Percentiles rank a stretch among this genome's conserved stretches.
phyloP scores from a whole-genome alignment of 2,113 vertebrate genomes.

The Bubalus kerabau region DNA sequence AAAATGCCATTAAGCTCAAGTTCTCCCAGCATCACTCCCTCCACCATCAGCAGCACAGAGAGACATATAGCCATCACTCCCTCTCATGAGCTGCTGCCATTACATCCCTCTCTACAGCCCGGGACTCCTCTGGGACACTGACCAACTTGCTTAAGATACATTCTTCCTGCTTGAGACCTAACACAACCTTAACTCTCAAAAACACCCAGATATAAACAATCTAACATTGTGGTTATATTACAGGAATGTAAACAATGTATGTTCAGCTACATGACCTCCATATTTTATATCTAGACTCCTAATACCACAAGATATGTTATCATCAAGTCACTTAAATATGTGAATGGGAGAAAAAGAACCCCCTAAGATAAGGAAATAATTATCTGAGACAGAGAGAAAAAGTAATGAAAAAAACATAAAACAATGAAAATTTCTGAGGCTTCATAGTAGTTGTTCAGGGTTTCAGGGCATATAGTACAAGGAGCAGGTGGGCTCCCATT shows the following conservation, averaged over 20 bases:
- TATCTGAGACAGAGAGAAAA: background rate
- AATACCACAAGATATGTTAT: background rate
- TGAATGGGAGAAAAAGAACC: background rate
- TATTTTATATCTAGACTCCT: background rate
- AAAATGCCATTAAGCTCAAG: background rate
- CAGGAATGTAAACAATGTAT: background rate
- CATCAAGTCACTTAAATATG: background rate
- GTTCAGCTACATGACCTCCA: background rate
- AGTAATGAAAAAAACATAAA: background rate
- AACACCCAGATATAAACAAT: background rate
- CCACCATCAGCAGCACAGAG: background rate
- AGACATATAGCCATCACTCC: background rate
- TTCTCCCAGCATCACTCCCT: background rate
- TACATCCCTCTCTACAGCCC: fast-evolving
- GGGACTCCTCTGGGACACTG: background rate
- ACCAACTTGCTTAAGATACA: background rate
- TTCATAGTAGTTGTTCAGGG: background rate
- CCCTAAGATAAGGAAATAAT: background rate
- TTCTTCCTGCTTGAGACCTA: background rate
- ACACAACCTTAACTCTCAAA: background rate
- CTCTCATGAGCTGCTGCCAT: background rate
- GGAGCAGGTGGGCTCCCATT: background rate
- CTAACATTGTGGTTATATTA: background rate
- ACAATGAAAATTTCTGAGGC: background rate
- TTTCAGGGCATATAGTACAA: background rate